Evolutionary conservation across 2,888 invertebrate species (phyloP), one percentile per base, ranked within the genome.

Genomic region (Tipula unca): DNA sequence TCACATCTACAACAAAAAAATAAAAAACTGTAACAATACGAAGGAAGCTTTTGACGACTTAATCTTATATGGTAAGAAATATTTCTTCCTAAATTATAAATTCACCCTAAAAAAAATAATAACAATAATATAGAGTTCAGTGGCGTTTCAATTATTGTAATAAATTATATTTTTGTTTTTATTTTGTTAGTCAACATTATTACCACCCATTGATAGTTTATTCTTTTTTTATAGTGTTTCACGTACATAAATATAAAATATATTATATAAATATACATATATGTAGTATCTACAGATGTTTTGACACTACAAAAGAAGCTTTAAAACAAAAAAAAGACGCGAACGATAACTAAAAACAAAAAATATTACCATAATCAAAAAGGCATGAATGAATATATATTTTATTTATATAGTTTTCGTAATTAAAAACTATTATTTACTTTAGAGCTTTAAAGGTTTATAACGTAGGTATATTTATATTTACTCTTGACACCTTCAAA

Each of bases 161-260:
- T 69, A 69, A 69, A 69, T 69, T 69, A 69, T 69, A 69, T 69
- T 69, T 69, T 69, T 69, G 6, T 48, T 48, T 8, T 20, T 69
- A 13, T 20, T 20, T 48, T 48, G n/a, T 48, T 69, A 48, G 48
- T 48, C 10, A 25, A 25, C 8, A 69, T 69, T 69, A 69, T 69
- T 69, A 69, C 69, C 69, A 69, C 69, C 69, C 69, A 69, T 69
- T 69, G 69, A 69, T 69, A 69, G 69, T 69, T 69, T 69, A n/a
- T n/a, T 25, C 20, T 54, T 54, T 20, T 25, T 20, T 25, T 25
- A 69, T 69, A 48, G 25, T 69, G 69, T 25, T 69, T 25, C 69
- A 69, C 25, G 69, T 69, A 48, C 48, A 48, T 48, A 48, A 48
- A 48, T 48, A 17, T 17, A 48, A 17, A 48, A 32, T 32, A 32